A percentile compares a stretch with the other conserved stretches of the same genome.
Conservation (phyloP, 1,140 invertebrate species). For the Copidosoma floridanum region DNA sequence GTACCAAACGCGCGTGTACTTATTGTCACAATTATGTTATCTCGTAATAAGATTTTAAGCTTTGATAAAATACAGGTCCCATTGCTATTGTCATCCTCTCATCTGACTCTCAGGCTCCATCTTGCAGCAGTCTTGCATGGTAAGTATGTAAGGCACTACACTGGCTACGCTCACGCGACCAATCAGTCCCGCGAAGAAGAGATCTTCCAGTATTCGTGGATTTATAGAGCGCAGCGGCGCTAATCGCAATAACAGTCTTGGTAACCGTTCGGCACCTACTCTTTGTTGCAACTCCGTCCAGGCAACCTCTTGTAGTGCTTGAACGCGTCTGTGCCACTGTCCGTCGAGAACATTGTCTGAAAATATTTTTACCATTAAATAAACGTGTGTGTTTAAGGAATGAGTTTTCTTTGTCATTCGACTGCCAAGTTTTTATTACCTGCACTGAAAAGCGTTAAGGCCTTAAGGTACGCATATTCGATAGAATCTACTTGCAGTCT, state of each 20-base stretch:
- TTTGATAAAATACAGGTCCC: conserved; percentile 5
- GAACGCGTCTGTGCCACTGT: conserved; percentile 57
- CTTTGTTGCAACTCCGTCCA: conserved; percentile 69
- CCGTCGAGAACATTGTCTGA: conserved; percentile 51
- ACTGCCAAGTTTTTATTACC: too few species aligned
- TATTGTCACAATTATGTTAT: conserved; percentile 22
- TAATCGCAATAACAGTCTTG: conserved; percentile 71
- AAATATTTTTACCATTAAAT: too few species aligned
- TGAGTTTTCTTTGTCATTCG: too few species aligned
- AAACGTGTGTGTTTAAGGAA: too few species aligned
- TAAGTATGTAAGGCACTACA: conserved; percentile 88
- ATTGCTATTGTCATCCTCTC: conserved; percentile 23
- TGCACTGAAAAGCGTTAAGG: conserved; percentile 77
- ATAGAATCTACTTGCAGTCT: conserved; percentile 74
- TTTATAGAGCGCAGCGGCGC: conserved; percentile 76
- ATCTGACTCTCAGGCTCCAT: conserved; percentile 52
- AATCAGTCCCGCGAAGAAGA: conserved; percentile 89
- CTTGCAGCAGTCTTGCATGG: conserved; percentile 64
- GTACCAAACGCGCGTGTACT: conserved; percentile 1
- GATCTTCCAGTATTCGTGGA: conserved; percentile 80
- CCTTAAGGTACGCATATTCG: conserved; percentile 90
- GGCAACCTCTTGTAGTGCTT: conserved; percentile 72
- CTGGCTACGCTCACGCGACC: conserved; percentile 91
- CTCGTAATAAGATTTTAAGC: not conserved
- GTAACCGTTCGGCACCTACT: conserved; percentile 63